Conservation (phyloP, 2,888 invertebrate species). For the Pandemis corylana region DNA sequence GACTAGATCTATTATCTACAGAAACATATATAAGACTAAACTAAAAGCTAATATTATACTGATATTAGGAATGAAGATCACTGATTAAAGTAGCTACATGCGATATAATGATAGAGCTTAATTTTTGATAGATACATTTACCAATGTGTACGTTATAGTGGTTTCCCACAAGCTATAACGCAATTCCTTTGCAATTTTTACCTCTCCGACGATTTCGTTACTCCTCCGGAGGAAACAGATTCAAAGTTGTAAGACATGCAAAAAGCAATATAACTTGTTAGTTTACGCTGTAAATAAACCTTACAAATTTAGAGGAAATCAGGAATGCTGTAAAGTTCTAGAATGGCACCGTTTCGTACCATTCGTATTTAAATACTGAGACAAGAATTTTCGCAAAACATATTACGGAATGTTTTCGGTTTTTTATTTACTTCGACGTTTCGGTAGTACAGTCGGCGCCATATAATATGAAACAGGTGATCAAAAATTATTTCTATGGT, state of each 20-base stretch:
- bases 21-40: background rate
- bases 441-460: no score
- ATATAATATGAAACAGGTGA: no score
- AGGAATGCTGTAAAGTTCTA: no score
- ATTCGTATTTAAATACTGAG: no score
- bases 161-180: slow-evolving; percentile 25
- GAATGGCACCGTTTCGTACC: no score
- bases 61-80: background rate
- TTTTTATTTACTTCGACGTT: no score
- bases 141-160: slow-evolving; percentile 10
- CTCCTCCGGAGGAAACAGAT: slow-evolving; percentile 87
- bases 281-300: slow-evolving; percentile 51
- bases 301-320: slow-evolving; percentile 30
- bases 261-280: slow-evolving; percentile 84
- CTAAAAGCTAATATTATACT: background rate
- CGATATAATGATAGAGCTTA: slow-evolving; percentile 3
- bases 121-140: slow-evolving; percentile 20
- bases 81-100: background rate
- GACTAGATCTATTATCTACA: background rate
- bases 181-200: slow-evolving; percentile 55
- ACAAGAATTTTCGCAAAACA: no score
- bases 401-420: no score
- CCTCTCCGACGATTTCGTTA: slow-evolving; percentile 86
- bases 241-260: slow-evolving; percentile 90
- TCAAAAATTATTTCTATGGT: no score